phyloP scores from a whole-genome alignment of 1,140 invertebrate genomes.

The Acromyrmex echinatior region DNA sequence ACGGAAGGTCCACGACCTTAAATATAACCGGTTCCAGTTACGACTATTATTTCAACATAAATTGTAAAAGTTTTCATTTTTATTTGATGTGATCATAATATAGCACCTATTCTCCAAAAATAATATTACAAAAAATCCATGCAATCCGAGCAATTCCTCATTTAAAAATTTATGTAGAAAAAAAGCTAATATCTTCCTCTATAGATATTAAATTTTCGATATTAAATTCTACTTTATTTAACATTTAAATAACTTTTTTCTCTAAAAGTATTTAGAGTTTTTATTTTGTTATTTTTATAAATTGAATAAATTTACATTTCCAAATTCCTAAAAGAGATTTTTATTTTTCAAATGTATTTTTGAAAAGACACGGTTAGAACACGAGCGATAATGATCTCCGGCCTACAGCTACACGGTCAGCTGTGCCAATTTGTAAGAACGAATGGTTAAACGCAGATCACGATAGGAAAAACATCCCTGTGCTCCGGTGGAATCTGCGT shows the following conservation, averaged over 20 bases:
- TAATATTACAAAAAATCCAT: not conserved
- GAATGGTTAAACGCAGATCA: conserved; percentile 46
- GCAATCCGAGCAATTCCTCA: not conserved
- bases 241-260: not conserved
- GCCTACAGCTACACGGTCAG: not conserved
- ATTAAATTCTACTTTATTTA: not conserved
- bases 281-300: not conserved
- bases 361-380: not conserved
- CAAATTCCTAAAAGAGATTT: not conserved
- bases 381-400: not conserved
- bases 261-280: not conserved
- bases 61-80: conserved; percentile 20
- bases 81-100: not conserved
- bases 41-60: conserved; percentile 1
- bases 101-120: not conserved
- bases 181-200: not conserved
- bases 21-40: conserved; percentile 14
- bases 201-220: not conserved
- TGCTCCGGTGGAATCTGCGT: conserved; percentile 35
- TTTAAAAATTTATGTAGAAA: not conserved
- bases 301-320: not conserved
- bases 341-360: not conserved
- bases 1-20: conserved; percentile 22
- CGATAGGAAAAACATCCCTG: conserved; percentile 35
- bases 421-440: conserved; percentile 44